phyloP scores from a whole-genome alignment of 1,140 invertebrate species.

The Ditylenchus dipsaci region DNA sequence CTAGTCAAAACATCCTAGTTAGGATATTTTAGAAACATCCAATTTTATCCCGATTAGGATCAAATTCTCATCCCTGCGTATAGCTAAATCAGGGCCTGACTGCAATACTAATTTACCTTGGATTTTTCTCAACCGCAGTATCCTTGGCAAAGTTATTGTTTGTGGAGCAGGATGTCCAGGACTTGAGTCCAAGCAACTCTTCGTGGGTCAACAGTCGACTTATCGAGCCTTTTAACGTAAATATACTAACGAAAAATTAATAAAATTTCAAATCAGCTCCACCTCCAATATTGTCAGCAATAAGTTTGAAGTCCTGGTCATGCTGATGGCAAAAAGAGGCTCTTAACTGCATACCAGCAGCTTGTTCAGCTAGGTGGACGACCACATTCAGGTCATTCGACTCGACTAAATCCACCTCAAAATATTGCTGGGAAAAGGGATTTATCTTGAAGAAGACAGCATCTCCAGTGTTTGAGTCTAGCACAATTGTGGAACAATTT shows the following conservation, averaged over 20 bases:
- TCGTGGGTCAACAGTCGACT: background rate
- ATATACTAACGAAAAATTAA: background rate
- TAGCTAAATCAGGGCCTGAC: too few relatives aligned
- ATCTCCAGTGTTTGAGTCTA: background rate
- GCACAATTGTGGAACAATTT: background rate
- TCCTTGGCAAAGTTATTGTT: too few relatives aligned
- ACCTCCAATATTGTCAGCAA: background rate
- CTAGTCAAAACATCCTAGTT: too few relatives aligned
- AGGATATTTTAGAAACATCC: too few relatives aligned
- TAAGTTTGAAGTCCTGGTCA: background rate
- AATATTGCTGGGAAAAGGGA: background rate
- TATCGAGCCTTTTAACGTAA: background rate
- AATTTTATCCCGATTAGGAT: too few relatives aligned
- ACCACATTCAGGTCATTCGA: background rate
- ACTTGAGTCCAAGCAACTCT: background rate
- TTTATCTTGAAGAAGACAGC: constrained; percentile 4
- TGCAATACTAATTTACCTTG: too few relatives aligned
- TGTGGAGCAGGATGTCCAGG: background rate
- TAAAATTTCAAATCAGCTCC: background rate
- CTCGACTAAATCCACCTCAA: background rate
- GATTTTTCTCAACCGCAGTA: too few relatives aligned
- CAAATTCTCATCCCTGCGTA: too few relatives aligned
- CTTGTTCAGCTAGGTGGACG: too few relatives aligned
- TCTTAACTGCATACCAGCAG: too few relatives aligned
- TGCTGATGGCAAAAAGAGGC: background rate